Conservation (phyloP, 2,113 vertebrate species). For the Bubo blakistoni region DNA sequence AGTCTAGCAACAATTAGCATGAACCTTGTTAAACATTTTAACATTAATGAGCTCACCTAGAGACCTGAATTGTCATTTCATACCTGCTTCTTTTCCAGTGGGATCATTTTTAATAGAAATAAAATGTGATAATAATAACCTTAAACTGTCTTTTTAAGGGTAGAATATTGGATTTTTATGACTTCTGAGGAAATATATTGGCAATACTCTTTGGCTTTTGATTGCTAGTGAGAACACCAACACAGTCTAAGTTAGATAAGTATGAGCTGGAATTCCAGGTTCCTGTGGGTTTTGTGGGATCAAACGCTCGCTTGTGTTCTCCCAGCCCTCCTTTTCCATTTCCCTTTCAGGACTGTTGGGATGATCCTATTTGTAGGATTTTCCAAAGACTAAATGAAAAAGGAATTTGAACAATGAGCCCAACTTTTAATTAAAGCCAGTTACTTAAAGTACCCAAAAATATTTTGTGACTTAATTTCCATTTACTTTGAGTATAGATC, state of each 20-base stretch:
- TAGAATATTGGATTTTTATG: conserved; percentile 66
- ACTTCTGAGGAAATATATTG: conserved; percentile 38
- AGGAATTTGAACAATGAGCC: not conserved
- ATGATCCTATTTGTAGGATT: conserved; percentile 2
- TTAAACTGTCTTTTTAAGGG: conserved; percentile 58
- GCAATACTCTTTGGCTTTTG: conserved; percentile 41
- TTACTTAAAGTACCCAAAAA: not conserved
- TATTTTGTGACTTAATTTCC: conserved; percentile 1
- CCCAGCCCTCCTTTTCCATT: not conserved
- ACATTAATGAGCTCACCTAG: conserved; percentile 62
- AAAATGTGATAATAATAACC: conserved; percentile 44
- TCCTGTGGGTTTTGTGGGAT: conserved; percentile 18
- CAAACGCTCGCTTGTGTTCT: not conserved
- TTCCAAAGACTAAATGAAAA: conserved; percentile 1
- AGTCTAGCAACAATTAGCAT: conserved; percentile 58
- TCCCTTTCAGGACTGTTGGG: not conserved
- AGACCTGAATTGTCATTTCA: conserved; percentile 58
- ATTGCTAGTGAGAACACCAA: conserved; percentile 15
- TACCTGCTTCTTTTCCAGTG: conserved; percentile 59
- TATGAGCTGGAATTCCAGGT: not conserved
- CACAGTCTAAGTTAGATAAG: not conserved
- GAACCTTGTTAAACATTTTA: conserved; percentile 59
- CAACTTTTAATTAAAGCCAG: conserved; percentile 22
- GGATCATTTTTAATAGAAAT: conserved; percentile 59
- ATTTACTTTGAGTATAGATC: not conserved